Conservation (phyloP, 2,888 invertebrate species). For the Lomographa bimaculata region DNA sequence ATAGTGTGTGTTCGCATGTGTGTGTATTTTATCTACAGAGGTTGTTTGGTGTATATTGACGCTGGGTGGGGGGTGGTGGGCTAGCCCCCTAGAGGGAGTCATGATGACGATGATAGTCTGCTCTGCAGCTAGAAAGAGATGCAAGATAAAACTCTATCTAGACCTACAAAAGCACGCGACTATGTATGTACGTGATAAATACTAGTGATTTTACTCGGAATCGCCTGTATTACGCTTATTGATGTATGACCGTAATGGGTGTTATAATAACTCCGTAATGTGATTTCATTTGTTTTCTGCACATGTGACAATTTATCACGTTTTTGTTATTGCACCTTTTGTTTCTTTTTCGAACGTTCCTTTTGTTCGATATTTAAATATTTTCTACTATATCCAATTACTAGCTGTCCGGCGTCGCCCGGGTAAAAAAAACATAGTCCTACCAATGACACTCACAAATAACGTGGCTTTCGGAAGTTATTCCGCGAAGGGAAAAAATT, state of each 20-base stretch:
- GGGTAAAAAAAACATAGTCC: too few species aligned
- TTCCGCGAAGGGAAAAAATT: too few species aligned
- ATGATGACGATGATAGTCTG: conserved; percentile 76
- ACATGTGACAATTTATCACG: too few species aligned
- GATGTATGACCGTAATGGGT: conserved; percentile 15
- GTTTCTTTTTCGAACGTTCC: too few species aligned
- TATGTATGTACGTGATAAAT: conserved; percentile 47
- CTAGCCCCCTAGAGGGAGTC: conserved; percentile 39
- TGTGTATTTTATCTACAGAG: conserved; percentile 68
- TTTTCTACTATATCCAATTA: too few species aligned
- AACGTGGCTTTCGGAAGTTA: too few species aligned
- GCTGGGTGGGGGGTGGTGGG: conserved; percentile 56
- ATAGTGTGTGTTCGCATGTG: conserved; percentile 20
- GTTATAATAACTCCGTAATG: not conserved
- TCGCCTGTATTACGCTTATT: conserved; percentile 36
- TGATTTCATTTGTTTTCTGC: too few species aligned
- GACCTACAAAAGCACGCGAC: conserved; percentile 34
- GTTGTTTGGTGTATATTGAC: conserved; percentile 71
- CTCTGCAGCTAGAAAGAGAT: conserved; percentile 64
- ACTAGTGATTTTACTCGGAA: conserved; percentile 53
- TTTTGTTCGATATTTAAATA: too few species aligned
- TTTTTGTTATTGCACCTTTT: too few species aligned
- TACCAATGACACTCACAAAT: too few species aligned
- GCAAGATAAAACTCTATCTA: conserved; percentile 50
- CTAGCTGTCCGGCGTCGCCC: too few species aligned